Conservation (phyloP, 2,888 invertebrate genomes). For the Colostygia pectinataria region DNA sequence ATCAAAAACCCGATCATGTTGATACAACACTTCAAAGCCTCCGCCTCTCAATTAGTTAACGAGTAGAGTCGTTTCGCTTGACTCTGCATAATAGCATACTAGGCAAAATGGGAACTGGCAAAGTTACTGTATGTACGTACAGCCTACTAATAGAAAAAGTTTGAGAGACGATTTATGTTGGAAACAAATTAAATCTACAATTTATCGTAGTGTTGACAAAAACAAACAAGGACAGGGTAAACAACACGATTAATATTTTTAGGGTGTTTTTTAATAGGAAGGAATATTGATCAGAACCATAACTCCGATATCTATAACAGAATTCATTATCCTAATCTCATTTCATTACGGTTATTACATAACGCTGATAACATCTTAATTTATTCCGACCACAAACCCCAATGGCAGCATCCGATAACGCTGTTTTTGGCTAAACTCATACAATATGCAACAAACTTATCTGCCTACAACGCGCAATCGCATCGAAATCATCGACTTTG, state of each 20-base stretch:
- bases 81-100: neutral
- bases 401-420: constrained; percentile 16
- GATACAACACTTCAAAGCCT: constrained; percentile 27
- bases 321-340: neutral
- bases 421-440: constrained; percentile 26
- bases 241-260: no score
- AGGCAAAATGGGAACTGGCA: neutral
- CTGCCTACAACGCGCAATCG: constrained; percentile 19
- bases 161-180: no score
- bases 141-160: no score
- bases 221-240: no score
- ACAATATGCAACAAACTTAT: constrained; percentile 30
- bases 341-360: constrained; percentile 2
- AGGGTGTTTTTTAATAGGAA: no score
- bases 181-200: no score
- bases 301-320: neutral
- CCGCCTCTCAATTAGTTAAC: constrained; percentile 27
- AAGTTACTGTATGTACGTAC: no score
- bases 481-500: constrained; percentile 19
- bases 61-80: constrained; percentile 11
- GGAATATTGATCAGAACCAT: neutral
- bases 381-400: constrained; percentile 11
- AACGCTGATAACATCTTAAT: constrained; percentile 12
- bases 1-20: constrained; percentile 29
- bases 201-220: no score